Conservation (phyloP, 2,797 vertebrate species). For the Falco peregrinus region DNA sequence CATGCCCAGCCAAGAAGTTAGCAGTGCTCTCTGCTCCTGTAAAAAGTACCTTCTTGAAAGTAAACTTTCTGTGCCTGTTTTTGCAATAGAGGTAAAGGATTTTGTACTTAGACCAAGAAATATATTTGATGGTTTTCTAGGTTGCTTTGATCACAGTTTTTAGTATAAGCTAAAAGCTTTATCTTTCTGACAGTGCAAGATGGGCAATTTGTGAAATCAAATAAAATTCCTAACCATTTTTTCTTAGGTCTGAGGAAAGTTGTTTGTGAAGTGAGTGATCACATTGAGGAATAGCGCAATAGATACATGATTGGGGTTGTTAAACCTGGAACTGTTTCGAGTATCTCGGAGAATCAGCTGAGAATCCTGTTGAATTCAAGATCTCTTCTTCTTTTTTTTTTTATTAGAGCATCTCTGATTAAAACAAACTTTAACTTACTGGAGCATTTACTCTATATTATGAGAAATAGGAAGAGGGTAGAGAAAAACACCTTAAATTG, state of each 20-base stretch:
- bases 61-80: neutral
- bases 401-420: neutral
- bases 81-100: neutral
- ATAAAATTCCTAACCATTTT: neutral
- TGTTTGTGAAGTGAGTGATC: neutral
- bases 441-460: neutral
- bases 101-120: neutral
- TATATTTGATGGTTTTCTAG: neutral
- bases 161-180: neutral
- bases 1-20: neutral
- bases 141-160: neutral
- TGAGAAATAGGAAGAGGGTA: neutral
- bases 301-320: neutral
- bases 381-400: neutral
- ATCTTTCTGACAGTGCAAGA: neutral
- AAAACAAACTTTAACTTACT: neutral
- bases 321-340: neutral
- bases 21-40: neutral
- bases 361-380: neutral
- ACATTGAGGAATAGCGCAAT: neutral
- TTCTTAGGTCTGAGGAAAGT: neutral
- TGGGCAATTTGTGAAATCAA: neutral
- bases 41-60: neutral
- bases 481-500: conserved; percentile 7
- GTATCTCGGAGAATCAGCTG: neutral